Base-by-base conservation (phyloP, 2,797 vertebrate genomes). In the Enteromius mattozi region DNA sequence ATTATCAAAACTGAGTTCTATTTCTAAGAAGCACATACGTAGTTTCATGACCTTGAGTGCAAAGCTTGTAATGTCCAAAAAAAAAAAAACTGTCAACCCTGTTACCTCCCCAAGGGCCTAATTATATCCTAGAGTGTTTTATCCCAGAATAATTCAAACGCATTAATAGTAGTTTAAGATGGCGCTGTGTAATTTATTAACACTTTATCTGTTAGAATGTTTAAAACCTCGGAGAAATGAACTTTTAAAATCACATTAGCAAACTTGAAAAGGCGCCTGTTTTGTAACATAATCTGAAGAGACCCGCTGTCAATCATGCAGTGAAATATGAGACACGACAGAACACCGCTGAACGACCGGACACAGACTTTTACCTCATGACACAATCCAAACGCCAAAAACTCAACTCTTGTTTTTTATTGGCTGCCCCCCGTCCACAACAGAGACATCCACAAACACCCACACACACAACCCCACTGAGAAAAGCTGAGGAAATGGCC, bases 401-500 rank as follows among this genome's bases (percentile, higher is more conserved):
- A 83, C 59, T 76, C 51, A 75, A 68, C 78, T 83, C 82, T 82
- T 42, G 51, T 72, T 78, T 51, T 83, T 85, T 61, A 86, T 80
- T 85, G 69, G 84, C 21, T 65, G 82, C 59, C 75, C 68, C 77
- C 33, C 40, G 14, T 75, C 40, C 27, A 83, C 74, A 85, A 71
- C 82, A 75, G 63, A 77, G 78, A 84, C 83, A n/a, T 59, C 71
- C 72, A 87, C 75, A 71, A 92, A 91, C 91, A 92, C 94, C 91
- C 92, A 93, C 92, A 92, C 90, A 78, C 83, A 90, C 88, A 91
- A 92, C 92, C 93, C 94, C 90, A 91, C 92, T 91, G 92, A 94
- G 94, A 94, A 94, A 92, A 90, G 92, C 92, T 87, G 92, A 95
- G 95, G 95, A 96, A 96, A 95, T 94, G 94, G 94, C 94, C 92